Conservation (phyloP, 2,888 invertebrate genomes). For the Microchrysa polita region DNA sequence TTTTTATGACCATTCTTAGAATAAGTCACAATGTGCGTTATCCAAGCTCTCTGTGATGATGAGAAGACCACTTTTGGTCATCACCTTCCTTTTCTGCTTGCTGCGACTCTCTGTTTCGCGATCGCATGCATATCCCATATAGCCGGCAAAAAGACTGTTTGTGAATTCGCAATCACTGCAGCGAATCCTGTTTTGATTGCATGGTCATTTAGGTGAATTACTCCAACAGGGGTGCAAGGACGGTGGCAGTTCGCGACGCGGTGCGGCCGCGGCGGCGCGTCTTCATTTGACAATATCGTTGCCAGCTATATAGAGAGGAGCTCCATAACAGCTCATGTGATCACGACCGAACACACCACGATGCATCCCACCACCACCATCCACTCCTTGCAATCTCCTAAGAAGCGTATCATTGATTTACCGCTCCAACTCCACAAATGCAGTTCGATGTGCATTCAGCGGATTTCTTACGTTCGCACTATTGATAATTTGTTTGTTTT, state of each 20-base stretch:
- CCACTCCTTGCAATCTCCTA: conserved; percentile 6
- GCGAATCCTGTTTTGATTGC: conserved; percentile 9
- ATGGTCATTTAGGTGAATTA: not conserved
- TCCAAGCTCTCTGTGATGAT: not conserved
- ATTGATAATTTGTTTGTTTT: conserved; percentile 24
- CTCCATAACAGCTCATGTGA: too few relatives aligned
- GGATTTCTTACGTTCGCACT: conserved; percentile 5
- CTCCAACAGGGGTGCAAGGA: not conserved
- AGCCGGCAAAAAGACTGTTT: not conserved
- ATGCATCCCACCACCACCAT: too few relatives aligned
- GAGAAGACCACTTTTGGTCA: conserved; percentile 10
- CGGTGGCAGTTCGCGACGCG: not conserved
- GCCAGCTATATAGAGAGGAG: too few relatives aligned
- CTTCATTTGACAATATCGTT: not conserved
- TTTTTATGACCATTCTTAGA: conserved; percentile 20
- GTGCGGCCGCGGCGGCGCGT: not conserved
- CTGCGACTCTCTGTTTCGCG: too few relatives aligned
- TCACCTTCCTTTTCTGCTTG: conserved; percentile 1
- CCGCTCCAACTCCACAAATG: not conserved
- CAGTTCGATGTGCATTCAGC: conserved; percentile 13
- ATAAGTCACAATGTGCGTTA: conserved; percentile 23
- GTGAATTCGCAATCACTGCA: not conserved
- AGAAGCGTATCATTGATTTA: conserved; percentile 27
- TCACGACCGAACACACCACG: too few relatives aligned
- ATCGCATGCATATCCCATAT: not conserved